Evolutionary conservation across 2,888 invertebrate species (phyloP).

Genomic region (Athalia cordata): DNA sequence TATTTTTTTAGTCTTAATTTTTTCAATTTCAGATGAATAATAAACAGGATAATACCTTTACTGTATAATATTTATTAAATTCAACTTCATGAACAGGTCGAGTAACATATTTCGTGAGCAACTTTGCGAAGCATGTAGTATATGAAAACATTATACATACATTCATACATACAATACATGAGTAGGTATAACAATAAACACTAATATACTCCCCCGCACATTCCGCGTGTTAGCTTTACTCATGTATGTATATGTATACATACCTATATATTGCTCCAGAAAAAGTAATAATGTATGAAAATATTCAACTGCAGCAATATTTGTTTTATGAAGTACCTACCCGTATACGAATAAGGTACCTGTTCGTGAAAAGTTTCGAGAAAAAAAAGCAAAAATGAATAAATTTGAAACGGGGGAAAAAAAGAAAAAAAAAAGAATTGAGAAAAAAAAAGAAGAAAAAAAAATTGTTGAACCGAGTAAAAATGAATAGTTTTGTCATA

Average conservation of each 20-base stretch:
- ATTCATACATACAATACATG: neutral
- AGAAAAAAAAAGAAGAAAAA: neutral
- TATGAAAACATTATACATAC: neutral
- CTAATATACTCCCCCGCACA: too few species aligned
- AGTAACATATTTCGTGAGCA: too few species aligned
- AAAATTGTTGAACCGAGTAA: neutral
- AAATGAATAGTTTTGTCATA: slow-evolving; percentile 34
- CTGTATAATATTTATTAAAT: too few species aligned
- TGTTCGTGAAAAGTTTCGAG: neutral
- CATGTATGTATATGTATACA: neutral
- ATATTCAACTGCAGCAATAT: slow-evolving; percentile 57
- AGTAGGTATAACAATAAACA: neutral
- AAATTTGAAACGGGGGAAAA: too few species aligned
- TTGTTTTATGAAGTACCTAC: slow-evolving; percentile 47
- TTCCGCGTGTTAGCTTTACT: neutral
- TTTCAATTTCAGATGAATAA: too few species aligned
- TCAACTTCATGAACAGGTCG: too few species aligned
- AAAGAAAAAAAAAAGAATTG: neutral
- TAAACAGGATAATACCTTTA: too few species aligned
- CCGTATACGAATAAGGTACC: neutral
- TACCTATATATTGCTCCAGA: slow-evolving; percentile 25
- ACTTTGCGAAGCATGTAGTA: too few species aligned
- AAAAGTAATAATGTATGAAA: slow-evolving; percentile 59
- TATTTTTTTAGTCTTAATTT: too few species aligned
- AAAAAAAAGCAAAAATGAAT: neutral